Evolutionary conservation across 2,113 vertebrate genomes (phyloP).

Genomic region (Lamprotornis superbus): DNA sequence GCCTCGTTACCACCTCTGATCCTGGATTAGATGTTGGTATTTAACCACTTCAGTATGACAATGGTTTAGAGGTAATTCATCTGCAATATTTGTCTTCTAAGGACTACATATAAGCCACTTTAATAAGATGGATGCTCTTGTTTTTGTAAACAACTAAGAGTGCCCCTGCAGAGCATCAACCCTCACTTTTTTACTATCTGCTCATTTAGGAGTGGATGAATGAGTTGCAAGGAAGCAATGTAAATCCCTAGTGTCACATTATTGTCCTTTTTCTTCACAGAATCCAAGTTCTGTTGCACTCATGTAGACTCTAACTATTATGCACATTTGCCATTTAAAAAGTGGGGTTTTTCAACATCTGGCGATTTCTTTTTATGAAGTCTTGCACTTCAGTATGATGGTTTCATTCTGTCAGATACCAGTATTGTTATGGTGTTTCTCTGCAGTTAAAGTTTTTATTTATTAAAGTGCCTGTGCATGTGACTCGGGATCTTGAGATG

Average conservation of each 20-base stretch:
- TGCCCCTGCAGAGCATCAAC: neutral
- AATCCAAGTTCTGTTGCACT: neutral
- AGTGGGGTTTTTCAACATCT: neutral
- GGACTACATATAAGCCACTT: neutral
- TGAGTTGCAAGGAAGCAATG: neutral
- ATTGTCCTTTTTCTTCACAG: neutral
- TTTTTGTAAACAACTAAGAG: neutral
- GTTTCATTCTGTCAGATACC: neutral
- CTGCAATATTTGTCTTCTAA: neutral
- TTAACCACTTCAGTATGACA: neutral
- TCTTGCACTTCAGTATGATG: neutral
- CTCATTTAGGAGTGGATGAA: neutral
- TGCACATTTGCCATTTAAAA: neutral
- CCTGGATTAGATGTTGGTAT: neutral
- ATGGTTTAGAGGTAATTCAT: neutral
- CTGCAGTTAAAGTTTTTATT: neutral
- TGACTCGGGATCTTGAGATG: neutral
- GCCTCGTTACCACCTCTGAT: accelerated
- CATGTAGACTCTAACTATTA: neutral
- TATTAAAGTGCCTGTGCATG: neutral
- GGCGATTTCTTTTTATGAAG: neutral
- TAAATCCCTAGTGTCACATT: neutral
- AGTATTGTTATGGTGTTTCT: neutral
- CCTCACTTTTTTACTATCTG: neutral
- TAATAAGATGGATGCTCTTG: neutral